Conservation (phyloP, 2,888 invertebrate species). For the Lampropteryx suffumata region DNA sequence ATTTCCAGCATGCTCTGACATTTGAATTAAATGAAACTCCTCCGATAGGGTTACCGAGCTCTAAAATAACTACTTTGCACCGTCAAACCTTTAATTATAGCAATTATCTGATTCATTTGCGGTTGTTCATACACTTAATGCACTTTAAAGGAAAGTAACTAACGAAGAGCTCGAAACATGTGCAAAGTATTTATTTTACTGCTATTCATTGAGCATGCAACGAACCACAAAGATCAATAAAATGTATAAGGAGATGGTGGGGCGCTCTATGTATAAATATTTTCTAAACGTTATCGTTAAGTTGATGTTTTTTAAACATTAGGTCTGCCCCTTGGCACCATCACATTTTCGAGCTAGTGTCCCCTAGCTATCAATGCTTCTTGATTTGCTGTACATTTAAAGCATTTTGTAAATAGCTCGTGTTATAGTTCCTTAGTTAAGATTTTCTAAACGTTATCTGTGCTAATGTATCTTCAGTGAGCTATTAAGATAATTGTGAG, state of each 20-base stretch:
- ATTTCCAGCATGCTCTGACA: slow-evolving; percentile 1
- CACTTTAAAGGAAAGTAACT: not conserved
- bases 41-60: slow-evolving; percentile 6
- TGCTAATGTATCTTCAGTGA: slow-evolving; percentile 5
- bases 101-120: not conserved
- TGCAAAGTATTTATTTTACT: slow-evolving; percentile 34
- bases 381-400: not conserved
- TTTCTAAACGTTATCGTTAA: slow-evolving; percentile 6
- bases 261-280: slow-evolving; percentile 3
- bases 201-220: slow-evolving; percentile 8
- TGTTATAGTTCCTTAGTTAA: slow-evolving; percentile 3
- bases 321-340: too few species aligned
- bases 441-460: not conserved
- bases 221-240: not conserved
- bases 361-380: not conserved
- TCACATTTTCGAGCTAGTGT: not conserved
- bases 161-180: slow-evolving; percentile 10
- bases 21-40: not conserved
- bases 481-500: not conserved
- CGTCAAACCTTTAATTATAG: slow-evolving; percentile 7
- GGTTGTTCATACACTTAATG: not conserved
- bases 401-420: slow-evolving; percentile 2
- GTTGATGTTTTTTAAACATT: too few species aligned
- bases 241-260: not conserved
- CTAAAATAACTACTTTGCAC: slow-evolving; percentile 34